Conservation (phyloP, 1,140 invertebrate species). For the Mesaphorura yosii region DNA sequence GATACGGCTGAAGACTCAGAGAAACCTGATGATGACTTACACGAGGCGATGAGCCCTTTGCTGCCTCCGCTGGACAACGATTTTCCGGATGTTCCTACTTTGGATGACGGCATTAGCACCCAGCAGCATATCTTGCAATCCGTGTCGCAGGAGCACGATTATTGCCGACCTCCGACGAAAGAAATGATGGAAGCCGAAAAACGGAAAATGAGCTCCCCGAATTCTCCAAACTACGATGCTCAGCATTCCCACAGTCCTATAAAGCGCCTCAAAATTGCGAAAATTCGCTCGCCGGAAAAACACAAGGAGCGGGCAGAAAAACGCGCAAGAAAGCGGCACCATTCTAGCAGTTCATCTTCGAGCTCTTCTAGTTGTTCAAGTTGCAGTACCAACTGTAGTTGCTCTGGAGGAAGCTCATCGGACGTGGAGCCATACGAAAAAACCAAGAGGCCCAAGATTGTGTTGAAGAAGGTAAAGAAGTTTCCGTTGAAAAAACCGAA, state of each 20-base stretch:
- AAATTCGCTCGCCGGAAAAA: too few species aligned
- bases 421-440: background rate
- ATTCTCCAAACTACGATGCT: too few species aligned
- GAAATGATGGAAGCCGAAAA: too few species aligned
- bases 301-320: background rate
- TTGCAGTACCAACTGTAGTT: constrained; percentile 66
- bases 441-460: background rate
- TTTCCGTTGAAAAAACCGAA: constrained; percentile 6
- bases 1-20: too few species aligned
- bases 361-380: constrained; percentile 61
- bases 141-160: constrained; percentile 22
- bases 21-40: too few species aligned
- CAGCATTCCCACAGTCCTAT: too few species aligned
- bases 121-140: constrained; percentile 23
- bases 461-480: constrained; percentile 5
- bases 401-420: too few species aligned
- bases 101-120: constrained; percentile 17
- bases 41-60: constrained; percentile 8
- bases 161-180: too few species aligned
- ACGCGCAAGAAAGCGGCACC: constrained; percentile 6
- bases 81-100: constrained; percentile 23
- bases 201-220: too few species aligned
- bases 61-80: constrained; percentile 17
- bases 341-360: constrained; percentile 37
- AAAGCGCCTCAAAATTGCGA: too few species aligned